These are phyloP conservation scores for Nemapogon koenigi DNA, from an alignment of 2,888 invertebrate species.

Conservation along the genomic window DNA sequence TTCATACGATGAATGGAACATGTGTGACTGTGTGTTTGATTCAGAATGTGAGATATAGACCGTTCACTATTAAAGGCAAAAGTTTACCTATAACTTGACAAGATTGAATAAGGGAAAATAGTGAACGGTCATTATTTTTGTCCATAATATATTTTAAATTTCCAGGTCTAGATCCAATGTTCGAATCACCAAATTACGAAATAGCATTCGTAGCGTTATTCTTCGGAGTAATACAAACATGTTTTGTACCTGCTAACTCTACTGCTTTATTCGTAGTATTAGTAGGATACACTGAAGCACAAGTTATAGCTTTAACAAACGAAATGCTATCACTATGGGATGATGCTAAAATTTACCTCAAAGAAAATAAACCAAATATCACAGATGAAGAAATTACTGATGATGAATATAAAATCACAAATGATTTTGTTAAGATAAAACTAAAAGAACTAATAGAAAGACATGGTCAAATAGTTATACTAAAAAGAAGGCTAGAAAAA, in stretches of 20 bases:
- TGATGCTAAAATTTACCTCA: conserved; percentile 16
- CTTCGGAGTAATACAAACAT: conserved; percentile 20
- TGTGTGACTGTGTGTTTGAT: no score
- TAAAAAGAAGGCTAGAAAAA: conserved; percentile 24
- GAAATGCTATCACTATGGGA: conserved; percentile 28
- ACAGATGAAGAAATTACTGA: neutral
- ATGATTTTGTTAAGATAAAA: conserved; percentile 23
- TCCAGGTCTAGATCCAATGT: conserved; percentile 35
- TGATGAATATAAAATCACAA: conserved; percentile 17
- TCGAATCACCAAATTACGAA: conserved; percentile 34
- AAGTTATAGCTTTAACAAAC: conserved; percentile 30
- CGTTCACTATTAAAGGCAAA: no score
- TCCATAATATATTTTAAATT: no score
- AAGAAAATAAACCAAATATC: neutral
- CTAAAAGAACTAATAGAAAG: conserved; percentile 24
- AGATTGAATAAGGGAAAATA: conserved; percentile 2
- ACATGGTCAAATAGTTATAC: conserved; percentile 24
- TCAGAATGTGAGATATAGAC: no score
- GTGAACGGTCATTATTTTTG: no score
- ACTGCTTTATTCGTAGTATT: conserved; percentile 28
- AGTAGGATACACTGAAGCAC: conserved; percentile 33
- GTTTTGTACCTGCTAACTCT: conserved; percentile 26
- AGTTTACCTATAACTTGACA: no score
- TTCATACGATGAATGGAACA: no score
- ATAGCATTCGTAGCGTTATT: conserved; percentile 21